These are phyloP conservation scores for Pluvialis apricaria DNA, from an alignment of 2,113 vertebrate genomes.

Conservation along the genomic window DNA sequence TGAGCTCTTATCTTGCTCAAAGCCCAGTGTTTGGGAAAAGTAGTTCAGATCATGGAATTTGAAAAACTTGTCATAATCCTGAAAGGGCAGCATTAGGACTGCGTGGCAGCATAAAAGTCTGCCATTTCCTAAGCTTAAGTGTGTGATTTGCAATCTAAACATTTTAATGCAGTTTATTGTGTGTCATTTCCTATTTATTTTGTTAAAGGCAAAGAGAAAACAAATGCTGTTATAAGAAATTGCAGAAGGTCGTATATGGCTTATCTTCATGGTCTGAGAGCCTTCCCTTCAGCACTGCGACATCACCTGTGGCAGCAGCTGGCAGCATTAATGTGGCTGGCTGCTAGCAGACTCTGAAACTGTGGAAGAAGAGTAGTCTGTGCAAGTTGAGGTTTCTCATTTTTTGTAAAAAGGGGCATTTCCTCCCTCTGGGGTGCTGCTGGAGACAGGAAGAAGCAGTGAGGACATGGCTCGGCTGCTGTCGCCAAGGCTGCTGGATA, in stretches of 20 bases:
- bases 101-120: not conserved
- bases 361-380: not conserved
- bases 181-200: not conserved
- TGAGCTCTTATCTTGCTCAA: not conserved
- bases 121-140: not conserved
- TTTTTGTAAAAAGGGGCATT: not conserved
- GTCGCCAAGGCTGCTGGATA: not conserved
- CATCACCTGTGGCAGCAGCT: not conserved
- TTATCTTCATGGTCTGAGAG: not conserved
- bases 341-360: not conserved
- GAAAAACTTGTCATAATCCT: not conserved
- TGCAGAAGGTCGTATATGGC: not conserved
- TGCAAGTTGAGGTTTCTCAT: not conserved
- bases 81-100: not conserved
- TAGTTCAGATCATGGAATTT: not conserved
- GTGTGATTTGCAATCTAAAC: not conserved
- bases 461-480: not conserved
- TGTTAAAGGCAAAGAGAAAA: not conserved
- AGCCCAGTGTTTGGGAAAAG: not conserved
- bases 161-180: not conserved
- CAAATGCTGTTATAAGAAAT: not conserved
- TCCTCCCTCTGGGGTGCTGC: not conserved
- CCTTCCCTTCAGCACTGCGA: not conserved
- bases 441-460: not conserved
- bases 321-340: not conserved